These are phyloP conservation scores for Andrena haemorrhoa DNA, from an alignment of 2,888 invertebrate species.

Conservation along the genomic window DNA sequence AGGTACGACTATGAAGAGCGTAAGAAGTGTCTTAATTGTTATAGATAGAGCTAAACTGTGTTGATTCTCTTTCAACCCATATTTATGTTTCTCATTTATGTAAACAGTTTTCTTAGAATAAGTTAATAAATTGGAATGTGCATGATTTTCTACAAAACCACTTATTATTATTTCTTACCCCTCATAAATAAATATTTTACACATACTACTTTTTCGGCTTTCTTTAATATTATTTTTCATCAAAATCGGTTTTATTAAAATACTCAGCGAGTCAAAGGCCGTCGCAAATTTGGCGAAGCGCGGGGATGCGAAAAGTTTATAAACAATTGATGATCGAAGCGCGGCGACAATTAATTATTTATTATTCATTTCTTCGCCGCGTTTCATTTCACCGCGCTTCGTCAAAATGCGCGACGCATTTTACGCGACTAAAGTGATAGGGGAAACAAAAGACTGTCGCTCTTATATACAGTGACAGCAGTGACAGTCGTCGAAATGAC, in stretches of 20 bases:
- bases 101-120: not conserved
- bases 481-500: not conserved
- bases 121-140: slow-evolving; percentile 6
- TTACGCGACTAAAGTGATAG: not conserved
- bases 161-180: not conserved
- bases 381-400: too few species aligned
- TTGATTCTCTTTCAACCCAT: slow-evolving; percentile 24
- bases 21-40: slow-evolving; percentile 76
- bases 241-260: not conserved
- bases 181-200: not conserved
- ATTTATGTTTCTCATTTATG: slow-evolving; percentile 36
- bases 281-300: too few species aligned
- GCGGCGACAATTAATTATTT: too few species aligned
- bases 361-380: too few species aligned
- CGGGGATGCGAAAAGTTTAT: too few species aligned
- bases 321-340: too few species aligned
- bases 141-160: not conserved
- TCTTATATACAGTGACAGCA: not conserved
- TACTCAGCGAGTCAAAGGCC: not conserved
- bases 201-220: not conserved
- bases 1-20: slow-evolving; percentile 76
- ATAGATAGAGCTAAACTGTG: slow-evolving; percentile 63
- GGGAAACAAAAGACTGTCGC: slow-evolving; percentile 33
- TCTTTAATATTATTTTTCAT: not conserved
- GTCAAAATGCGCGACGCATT: too few species aligned